Conservation (phyloP, 2,113 vertebrate species). For the Papio anubis region DNA sequence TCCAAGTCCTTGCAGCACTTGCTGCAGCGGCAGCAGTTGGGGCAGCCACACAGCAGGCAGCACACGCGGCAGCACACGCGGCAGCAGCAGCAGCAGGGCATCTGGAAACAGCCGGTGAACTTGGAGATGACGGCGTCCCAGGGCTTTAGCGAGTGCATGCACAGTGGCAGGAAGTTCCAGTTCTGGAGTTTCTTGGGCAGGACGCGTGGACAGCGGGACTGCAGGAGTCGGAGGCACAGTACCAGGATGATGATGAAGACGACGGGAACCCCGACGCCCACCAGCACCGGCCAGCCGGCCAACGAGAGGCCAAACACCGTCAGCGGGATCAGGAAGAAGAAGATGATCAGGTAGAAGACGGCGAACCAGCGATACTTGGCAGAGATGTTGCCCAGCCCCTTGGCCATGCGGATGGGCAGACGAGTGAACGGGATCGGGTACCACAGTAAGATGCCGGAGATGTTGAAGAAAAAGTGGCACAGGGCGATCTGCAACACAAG, state of each 20-base stretch:
- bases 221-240: conserved; percentile 89
- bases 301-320: conserved; percentile 91
- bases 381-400: conserved; percentile 89
- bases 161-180: conserved; percentile 92
- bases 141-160: conserved; percentile 92
- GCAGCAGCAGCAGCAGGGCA: conserved; percentile 90
- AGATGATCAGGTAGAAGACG: conserved; percentile 89
- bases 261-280: conserved; percentile 91
- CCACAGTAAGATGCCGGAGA: conserved; percentile 95
- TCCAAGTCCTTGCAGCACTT: conserved; percentile 69
- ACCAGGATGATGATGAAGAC: conserved; percentile 78
- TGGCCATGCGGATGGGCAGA: conserved; percentile 91
- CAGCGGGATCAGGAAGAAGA: conserved; percentile 92
- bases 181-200: conserved; percentile 87
- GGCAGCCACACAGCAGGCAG: conserved; percentile 87
- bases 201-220: conserved; percentile 82
- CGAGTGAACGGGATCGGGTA: conserved; percentile 93
- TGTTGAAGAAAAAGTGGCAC: conserved; percentile 98
- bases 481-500: conserved; percentile 91
- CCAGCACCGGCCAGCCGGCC: conserved; percentile 92
- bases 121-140: conserved; percentile 88
- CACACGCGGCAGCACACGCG: conserved; percentile 71
- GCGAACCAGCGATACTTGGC: conserved; percentile 97
- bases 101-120: conserved; percentile 78
- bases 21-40: conserved; percentile 72